Evolutionary conservation across 2,888 invertebrate genomes (phyloP), one percentile per base, ranked within the genome.

Genomic region (Pseudanteris insignis): DNA sequence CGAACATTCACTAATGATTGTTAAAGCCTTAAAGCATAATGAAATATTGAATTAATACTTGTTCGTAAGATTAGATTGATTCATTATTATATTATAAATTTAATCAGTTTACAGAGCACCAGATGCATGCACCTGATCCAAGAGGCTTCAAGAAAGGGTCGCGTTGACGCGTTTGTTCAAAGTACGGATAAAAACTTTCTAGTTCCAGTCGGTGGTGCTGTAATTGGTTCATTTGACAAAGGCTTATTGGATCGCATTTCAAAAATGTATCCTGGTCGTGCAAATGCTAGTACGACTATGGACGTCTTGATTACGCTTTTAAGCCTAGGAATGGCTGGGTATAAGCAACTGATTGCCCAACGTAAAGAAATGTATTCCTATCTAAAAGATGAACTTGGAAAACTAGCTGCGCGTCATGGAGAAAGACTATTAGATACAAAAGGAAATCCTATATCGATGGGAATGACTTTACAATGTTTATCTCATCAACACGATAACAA

Each of bases 161-260:
- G 90, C 51, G 83, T 92, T 0, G 92, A 92, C 80, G 86, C 87
- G 2, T 88, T 91, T 78, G 88, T 93, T 18, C 92, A 92, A 76
- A 91, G 91, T 71, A 88, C 90, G 6, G 92, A 92, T 77, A 92
- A 92, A 18, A 26, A 26, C 81, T 86, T 92, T 59, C 78, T 91
- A 80, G 91, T 92, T 13, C 92, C 92, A 8, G 92, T 93, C 1
- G 92, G 92, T 5, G 92, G 92, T 1, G 86, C 91, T 8, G 83
- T 91, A 34, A 86, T 92, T 48, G 89, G 88, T 13, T 87, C 88
- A 0, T 89, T 88, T 75, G 84, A 90, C 72, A 82, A 84, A 63
- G 78, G 80, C 21, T 77, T 86, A 12, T 79, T 91, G 14, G 83
- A 86, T 63, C 80, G 83, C 63, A 86, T 92, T 64, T 86, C 89